A percentile compares a stretch with the other conserved stretches of the same genome.
These are phyloP conservation scores for Anorthoa munda DNA, from an alignment of 2,888 invertebrate genomes.

Conservation along the genomic window DNA sequence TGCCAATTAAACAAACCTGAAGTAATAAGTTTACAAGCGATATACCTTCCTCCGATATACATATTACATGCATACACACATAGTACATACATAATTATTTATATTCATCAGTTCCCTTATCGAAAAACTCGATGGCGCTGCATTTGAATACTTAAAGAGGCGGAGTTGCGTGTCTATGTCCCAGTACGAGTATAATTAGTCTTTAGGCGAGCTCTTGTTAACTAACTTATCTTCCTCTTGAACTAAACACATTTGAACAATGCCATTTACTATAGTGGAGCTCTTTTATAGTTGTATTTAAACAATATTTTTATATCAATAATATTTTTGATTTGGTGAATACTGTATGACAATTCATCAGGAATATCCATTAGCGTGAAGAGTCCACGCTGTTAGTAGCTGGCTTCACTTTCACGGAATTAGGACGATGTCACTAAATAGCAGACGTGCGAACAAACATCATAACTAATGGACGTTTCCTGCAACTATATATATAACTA, in stretches of 20 bases:
- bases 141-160: too few relatives aligned
- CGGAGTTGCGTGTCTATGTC: too few relatives aligned
- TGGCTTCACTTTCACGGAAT: slow-evolving; percentile 28
- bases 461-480: slow-evolving; percentile 38
- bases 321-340: not conserved
- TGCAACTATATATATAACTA: not conserved
- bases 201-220: not conserved
- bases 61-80: too few relatives aligned
- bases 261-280: too few relatives aligned
- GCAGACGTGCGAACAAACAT: slow-evolving; percentile 27
- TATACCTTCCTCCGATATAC: too few relatives aligned
- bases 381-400: not conserved
- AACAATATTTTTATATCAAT: not conserved
- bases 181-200: too few relatives aligned
- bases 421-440: slow-evolving; percentile 37
- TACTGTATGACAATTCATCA: not conserved
- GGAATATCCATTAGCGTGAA: not conserved
- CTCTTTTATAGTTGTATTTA: not conserved
- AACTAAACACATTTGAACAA: not conserved
- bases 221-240: not conserved
- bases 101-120: too few relatives aligned
- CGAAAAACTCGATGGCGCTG: too few relatives aligned
- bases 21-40: too few relatives aligned
- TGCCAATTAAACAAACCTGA: too few relatives aligned
- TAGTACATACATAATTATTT: too few relatives aligned